These are phyloP conservation scores for Leptestheria dahalacensis DNA, from an alignment of 1,140 invertebrate species.

Conservation along the genomic window DNA sequence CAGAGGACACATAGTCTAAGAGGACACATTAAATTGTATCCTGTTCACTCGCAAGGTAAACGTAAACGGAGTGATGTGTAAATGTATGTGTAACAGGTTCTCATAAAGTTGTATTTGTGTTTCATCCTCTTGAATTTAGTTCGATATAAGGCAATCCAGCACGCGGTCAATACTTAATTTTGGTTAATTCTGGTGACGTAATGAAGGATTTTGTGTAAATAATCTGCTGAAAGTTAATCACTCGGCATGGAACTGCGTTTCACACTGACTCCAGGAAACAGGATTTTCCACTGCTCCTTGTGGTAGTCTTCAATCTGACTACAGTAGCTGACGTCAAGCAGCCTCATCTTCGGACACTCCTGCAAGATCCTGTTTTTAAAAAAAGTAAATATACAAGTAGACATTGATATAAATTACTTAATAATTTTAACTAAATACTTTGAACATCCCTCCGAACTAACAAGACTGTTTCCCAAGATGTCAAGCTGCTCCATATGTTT, in stretches of 20 bases:
- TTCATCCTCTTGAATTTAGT: too few species aligned
- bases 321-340: slow-evolving; percentile 7
- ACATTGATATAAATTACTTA: not conserved
- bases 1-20: too few species aligned
- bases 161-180: too few species aligned
- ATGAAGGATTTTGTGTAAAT: too few species aligned
- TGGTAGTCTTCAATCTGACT: not conserved
- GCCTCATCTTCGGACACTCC: not conserved
- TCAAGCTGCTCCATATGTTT: not conserved
- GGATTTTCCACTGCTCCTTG: not conserved
- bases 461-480: not conserved
- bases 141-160: too few species aligned
- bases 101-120: too few species aligned
- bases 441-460: not conserved
- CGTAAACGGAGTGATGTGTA: too few species aligned
- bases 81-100: too few species aligned
- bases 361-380: not conserved
- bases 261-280: not conserved
- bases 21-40: too few species aligned
- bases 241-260: not conserved
- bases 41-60: too few species aligned
- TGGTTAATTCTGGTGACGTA: too few species aligned
- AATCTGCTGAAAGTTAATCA: not conserved
- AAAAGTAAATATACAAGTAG: not conserved
- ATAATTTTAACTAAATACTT: not conserved